Percentiles rank a stretch among this genome's conserved stretches.
Conservation (phyloP, 2,797 vertebrate genomes). For the Arrhamphus sclerolepis region DNA sequence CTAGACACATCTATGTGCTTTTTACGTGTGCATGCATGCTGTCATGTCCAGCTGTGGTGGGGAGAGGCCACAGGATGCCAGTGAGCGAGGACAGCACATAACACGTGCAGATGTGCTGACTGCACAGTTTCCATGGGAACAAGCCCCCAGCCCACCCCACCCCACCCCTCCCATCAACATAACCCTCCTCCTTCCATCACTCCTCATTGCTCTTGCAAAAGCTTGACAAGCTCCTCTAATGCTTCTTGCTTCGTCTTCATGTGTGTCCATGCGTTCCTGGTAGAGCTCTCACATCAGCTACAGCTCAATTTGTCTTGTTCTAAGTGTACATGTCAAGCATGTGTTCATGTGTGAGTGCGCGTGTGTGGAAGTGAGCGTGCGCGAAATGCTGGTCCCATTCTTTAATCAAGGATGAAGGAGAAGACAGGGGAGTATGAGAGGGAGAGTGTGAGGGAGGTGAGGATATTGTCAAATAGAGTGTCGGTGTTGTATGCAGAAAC, state of each 20-base stretch:
- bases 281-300: conserved; percentile 38
- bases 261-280: conserved; percentile 40
- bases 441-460: conserved; percentile 38
- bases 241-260: conserved; percentile 52
- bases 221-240: conserved; percentile 61
- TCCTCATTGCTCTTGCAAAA: conserved; percentile 53
- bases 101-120: conserved; percentile 84
- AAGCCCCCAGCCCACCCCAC: no score
- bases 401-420: conserved; percentile 65
- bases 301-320: conserved; percentile 40
- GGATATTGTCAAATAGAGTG: conserved; percentile 70
- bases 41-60: conserved; percentile 64
- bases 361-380: conserved; percentile 17
- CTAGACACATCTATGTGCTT: conserved; percentile 35
- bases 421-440: conserved; percentile 36
- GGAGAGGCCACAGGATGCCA: conserved; percentile 64
- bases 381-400: conserved; percentile 54
- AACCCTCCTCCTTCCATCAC: conserved; percentile 47
- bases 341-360: conserved; percentile 3
- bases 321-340: conserved; percentile 38
- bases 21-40: conserved; percentile 23
- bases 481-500: conserved; percentile 26
- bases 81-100: conserved; percentile 71
- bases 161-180: conserved; percentile 17
- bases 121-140: conserved; percentile 86